Evolutionary conservation across 2,797 vertebrate genomes (phyloP).

Genomic region (Semotilus atromaculatus): DNA sequence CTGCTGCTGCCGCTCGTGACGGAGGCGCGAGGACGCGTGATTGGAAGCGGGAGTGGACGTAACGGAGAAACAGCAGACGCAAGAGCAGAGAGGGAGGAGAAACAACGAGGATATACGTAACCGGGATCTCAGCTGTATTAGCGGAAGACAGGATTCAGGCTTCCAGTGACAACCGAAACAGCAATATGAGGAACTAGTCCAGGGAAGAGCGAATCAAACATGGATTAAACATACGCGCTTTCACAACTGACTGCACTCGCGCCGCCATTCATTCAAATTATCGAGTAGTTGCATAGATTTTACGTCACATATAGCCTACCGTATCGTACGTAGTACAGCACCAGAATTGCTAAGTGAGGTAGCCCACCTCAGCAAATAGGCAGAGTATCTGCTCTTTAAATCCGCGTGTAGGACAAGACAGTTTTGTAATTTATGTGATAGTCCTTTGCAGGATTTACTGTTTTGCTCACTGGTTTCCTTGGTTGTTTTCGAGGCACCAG

Average conservation of each 20-base stretch:
- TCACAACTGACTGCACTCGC: background rate
- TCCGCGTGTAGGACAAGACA: background rate
- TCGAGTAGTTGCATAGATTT: slow-evolving; percentile 22
- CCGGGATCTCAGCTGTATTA: slow-evolving; percentile 70
- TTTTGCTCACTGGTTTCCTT: slow-evolving; percentile 30
- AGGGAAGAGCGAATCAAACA: slow-evolving; percentile 52
- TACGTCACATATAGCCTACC: background rate
- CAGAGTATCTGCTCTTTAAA: slow-evolving; percentile 26
- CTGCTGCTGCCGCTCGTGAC: slow-evolving; percentile 75
- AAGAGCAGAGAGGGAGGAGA: slow-evolving; percentile 73
- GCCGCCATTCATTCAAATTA: slow-evolving; percentile 16
- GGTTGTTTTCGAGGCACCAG: slow-evolving; percentile 47
- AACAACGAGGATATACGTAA: slow-evolving; percentile 67
- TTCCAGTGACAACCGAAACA: slow-evolving; percentile 60
- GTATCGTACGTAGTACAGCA: background rate
- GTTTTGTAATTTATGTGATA: slow-evolving; percentile 30
- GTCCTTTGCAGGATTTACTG: slow-evolving; percentile 19
- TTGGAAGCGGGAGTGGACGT: slow-evolving; percentile 71
- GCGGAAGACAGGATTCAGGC: slow-evolving; percentile 73
- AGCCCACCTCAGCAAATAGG: slow-evolving; percentile 14
- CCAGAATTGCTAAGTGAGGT: slow-evolving; percentile 30
- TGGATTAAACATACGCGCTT: slow-evolving; percentile 54
- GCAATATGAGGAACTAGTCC: slow-evolving; percentile 54
- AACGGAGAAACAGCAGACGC: slow-evolving; percentile 78
- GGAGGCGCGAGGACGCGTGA: slow-evolving; percentile 60